Evolutionary conservation across 2,113 vertebrate species (phyloP).

Genomic region (Cisticola juncidis): DNA sequence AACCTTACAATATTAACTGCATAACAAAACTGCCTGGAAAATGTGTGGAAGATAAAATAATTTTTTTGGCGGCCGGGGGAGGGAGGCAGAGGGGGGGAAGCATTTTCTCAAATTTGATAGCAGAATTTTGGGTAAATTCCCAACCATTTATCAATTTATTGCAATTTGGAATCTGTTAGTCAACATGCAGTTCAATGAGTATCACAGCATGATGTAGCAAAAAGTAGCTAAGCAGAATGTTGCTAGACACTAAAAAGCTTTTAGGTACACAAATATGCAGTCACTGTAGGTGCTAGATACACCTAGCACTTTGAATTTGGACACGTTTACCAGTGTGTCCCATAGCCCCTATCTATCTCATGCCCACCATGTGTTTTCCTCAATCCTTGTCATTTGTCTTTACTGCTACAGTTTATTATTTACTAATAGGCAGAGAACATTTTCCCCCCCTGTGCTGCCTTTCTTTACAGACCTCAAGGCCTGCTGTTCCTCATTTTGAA

Average conservation of each 20-base stretch:
- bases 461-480: conserved; percentile 41
- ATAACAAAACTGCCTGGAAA: neutral
- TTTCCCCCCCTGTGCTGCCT: conserved; percentile 3
- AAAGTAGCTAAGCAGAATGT: neutral
- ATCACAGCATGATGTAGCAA: neutral
- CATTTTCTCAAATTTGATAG: neutral
- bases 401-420: conserved; percentile 47
- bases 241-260: neutral
- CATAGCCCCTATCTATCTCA: neutral
- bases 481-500: conserved; percentile 58
- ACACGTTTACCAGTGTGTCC: neutral
- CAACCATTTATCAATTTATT: neutral
- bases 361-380: neutral
- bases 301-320: neutral
- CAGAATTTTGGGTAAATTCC: neutral
- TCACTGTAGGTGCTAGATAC: neutral
- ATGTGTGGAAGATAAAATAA: neutral
- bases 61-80: neutral
- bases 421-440: conserved; percentile 35
- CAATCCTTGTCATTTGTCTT: neutral
- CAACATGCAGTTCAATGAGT: neutral
- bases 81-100: too few relatives aligned
- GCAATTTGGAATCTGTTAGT: neutral
- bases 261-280: neutral
- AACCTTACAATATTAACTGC: neutral